A percentile compares a stretch with the other conserved stretches of the same genome.
phyloP scores from a whole-genome alignment of 2,797 vertebrate genomes.

The Morus bassanus region DNA sequence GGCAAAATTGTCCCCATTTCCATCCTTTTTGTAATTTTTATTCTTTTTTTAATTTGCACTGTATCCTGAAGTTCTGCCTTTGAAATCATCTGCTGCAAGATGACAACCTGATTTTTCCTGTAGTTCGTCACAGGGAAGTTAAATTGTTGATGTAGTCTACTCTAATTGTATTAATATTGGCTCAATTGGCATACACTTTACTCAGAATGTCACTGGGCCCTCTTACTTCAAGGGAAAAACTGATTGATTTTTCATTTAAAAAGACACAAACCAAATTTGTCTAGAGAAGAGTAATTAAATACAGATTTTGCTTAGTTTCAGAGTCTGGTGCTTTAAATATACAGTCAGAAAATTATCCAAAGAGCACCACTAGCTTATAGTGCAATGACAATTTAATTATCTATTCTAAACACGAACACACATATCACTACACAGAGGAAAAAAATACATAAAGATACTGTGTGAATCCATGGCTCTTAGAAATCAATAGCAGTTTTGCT shows the following conservation, averaged over 20 bases:
- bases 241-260: background rate
- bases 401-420: background rate
- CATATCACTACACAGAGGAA: background rate
- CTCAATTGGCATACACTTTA: background rate
- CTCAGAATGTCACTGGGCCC: background rate
- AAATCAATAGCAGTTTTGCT: background rate
- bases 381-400: background rate
- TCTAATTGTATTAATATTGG: slow-evolving; percentile 1
- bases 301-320: background rate
- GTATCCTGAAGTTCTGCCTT: background rate
- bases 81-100: background rate
- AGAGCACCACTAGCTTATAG: background rate
- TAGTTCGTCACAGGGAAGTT: background rate
- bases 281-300: background rate
- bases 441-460: background rate
- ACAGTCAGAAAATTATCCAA: background rate
- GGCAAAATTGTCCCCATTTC: background rate
- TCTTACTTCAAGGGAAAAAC: background rate
- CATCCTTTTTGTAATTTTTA: background rate
- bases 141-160: background rate
- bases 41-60: background rate
- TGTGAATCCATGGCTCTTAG: background rate
- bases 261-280: background rate
- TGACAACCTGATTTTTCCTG: background rate
- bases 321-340: background rate